A percentile compares a stretch with the other conserved stretches of the same genome.
These are phyloP conservation scores for Bubo scandiacus DNA, from an alignment of 2,113 vertebrate genomes.

Conservation along the genomic window DNA sequence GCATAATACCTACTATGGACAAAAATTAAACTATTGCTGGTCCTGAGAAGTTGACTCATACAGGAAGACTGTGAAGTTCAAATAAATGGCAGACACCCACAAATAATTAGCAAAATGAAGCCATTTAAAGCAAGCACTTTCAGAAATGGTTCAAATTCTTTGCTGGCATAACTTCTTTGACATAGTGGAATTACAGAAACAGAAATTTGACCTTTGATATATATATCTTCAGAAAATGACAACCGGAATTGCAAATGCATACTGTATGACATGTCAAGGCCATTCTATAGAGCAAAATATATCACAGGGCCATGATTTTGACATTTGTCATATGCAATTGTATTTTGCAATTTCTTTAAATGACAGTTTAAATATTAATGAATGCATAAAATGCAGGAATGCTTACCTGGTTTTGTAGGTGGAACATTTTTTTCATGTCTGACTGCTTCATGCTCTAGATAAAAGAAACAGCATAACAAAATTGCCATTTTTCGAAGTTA, in stretches of 20 bases:
- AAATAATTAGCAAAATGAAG: neutral
- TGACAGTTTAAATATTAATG: neutral
- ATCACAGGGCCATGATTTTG: neutral
- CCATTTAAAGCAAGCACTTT: neutral
- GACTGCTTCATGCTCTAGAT: constrained; percentile 59
- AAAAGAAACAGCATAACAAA: neutral
- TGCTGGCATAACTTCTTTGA: neutral
- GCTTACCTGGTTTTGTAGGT: constrained; percentile 62
- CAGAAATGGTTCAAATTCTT: neutral
- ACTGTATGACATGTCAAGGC: neutral
- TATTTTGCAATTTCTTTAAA: neutral
- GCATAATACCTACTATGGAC: neutral
- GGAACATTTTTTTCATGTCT: constrained; percentile 46
- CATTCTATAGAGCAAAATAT: neutral
- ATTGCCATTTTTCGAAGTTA: neutral
- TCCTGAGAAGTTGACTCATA: neutral
- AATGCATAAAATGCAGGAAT: neutral
- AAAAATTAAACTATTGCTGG: neutral
- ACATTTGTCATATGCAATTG: neutral
- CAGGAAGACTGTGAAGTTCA: neutral
- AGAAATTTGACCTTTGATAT: neutral
- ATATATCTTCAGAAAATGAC: neutral
- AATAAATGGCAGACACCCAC: neutral
- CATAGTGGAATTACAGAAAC: neutral
- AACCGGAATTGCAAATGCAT: neutral